Evolutionary conservation across 2,797 vertebrate species (phyloP).

Genomic region (Austrolebias charrua): DNA sequence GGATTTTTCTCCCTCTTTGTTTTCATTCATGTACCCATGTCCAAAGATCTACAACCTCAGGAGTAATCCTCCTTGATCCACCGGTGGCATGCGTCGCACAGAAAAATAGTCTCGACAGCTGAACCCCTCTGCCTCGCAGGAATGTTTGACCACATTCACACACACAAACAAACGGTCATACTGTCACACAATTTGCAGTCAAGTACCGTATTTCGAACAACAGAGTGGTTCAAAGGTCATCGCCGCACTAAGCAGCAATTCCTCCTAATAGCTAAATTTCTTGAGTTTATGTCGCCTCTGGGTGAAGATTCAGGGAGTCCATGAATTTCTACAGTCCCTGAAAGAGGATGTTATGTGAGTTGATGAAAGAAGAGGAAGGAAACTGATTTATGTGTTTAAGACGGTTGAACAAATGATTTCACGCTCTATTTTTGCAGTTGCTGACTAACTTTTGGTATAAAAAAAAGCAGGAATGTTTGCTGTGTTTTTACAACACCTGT

Average conservation of each 20-base stretch:
- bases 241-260: slow-evolving; percentile 18
- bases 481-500: not conserved
- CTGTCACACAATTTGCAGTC: slow-evolving; percentile 34
- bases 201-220: slow-evolving; percentile 6
- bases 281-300: slow-evolving; percentile 3
- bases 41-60: slow-evolving; percentile 47
- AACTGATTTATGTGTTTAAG: slow-evolving; percentile 38
- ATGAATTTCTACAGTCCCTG: slow-evolving; percentile 31
- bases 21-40: slow-evolving; percentile 15
- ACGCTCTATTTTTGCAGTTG: not conserved
- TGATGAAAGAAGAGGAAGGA: slow-evolving; percentile 41
- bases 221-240: slow-evolving; percentile 20
- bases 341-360: slow-evolving; percentile 2
- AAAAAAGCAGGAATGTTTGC: not conserved
- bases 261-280: slow-evolving; percentile 8
- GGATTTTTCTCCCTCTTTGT: slow-evolving; percentile 18
- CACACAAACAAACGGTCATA: slow-evolving; percentile 45
- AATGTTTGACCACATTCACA: slow-evolving; percentile 66
- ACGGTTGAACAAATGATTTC: slow-evolving; percentile 1
- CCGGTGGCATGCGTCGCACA: slow-evolving; percentile 60
- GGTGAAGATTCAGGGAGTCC: slow-evolving; percentile 16
- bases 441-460: not conserved
- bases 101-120: slow-evolving; percentile 75
- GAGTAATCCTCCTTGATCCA: slow-evolving; percentile 68
- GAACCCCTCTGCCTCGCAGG: slow-evolving; percentile 67